Base-by-base conservation (phyloP, 2,888 invertebrate genomes). In the Cantharis lateralis region DNA sequence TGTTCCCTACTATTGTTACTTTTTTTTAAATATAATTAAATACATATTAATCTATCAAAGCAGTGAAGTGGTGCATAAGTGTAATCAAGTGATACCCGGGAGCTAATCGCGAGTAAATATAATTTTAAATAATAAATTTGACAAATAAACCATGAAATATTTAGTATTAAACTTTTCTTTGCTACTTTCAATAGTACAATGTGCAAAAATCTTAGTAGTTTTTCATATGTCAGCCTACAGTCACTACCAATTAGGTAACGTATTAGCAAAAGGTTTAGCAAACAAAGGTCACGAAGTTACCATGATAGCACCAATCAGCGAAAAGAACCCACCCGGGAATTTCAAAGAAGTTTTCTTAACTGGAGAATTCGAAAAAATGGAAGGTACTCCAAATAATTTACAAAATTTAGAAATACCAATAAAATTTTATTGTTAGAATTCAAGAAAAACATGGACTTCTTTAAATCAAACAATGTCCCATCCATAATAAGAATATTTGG, bases 231-330 rank as follows among this genome's bases (percentile, higher is more conserved):
- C 81, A 11, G 79, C 82, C 7, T 78, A 74, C 20, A 84, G 84
- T 26, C 85, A 85, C 77, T 82, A 82, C 9, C 79, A 80, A 15
- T 76, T 84, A 26, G 82, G 79, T 11, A 79, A 79, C 70, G 81
- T 77, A 3, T 74, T 84, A 7, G 77, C 84, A 75, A 79, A 77
- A 69, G 82, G 81, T 68, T 66, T 85, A 61, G 84, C 84, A 3
- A 77, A 70, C n/a, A 81, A 87, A 62, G 90, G 89, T 1, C 89
- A 90, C 80, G 85, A 72, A 16, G 66, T 76, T 70, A 76, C 76
- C 1, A 3, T 76, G 7, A 3, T 76, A 11, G 18, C 73, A 15
- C 61, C 72, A 7, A 16, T 70, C 11, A 10, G 11, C 7, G 69
- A 63, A 4, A 72, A 76, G 71, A 62, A 26, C 9, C 13, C n/a